Evolutionary conservation across 2,113 vertebrate genomes (phyloP).

Genomic region (Ptilorrhoa leucosticta): DNA sequence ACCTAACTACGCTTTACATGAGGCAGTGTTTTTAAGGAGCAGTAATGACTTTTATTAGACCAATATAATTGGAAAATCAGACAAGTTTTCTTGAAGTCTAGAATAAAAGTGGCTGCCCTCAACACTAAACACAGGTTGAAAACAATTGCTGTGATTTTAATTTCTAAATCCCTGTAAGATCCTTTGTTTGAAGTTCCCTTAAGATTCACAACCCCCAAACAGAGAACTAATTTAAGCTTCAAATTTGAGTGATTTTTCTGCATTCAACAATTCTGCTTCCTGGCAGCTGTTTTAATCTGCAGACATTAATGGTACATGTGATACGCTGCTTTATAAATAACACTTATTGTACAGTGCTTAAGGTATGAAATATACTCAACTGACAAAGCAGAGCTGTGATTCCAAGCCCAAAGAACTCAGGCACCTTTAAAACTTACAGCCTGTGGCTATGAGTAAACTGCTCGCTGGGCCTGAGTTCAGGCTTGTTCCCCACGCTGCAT

Average conservation of each 20-base stretch:
- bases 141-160: neutral
- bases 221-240: neutral
- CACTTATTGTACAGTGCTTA: neutral
- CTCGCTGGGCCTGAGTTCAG: neutral
- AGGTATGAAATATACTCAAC: neutral
- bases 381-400: neutral
- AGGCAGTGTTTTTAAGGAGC: neutral
- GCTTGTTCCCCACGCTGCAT: neutral
- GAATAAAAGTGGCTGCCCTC: neutral
- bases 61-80: neutral
- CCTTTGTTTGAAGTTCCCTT: neutral
- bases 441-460: neutral
- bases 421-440: neutral
- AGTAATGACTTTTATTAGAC: neutral
- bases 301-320: neutral
- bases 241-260: neutral
- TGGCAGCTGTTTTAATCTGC: constrained; percentile 4
- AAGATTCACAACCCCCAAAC: neutral
- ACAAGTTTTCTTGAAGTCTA: neutral
- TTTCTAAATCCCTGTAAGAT: neutral
- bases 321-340: neutral
- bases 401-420: neutral
- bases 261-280: neutral
- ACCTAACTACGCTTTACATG: neutral
- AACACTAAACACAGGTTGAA: neutral